These are phyloP conservation scores for Catocala sponsa DNA, from an alignment of 2,888 invertebrate species.

Conservation along the genomic window DNA sequence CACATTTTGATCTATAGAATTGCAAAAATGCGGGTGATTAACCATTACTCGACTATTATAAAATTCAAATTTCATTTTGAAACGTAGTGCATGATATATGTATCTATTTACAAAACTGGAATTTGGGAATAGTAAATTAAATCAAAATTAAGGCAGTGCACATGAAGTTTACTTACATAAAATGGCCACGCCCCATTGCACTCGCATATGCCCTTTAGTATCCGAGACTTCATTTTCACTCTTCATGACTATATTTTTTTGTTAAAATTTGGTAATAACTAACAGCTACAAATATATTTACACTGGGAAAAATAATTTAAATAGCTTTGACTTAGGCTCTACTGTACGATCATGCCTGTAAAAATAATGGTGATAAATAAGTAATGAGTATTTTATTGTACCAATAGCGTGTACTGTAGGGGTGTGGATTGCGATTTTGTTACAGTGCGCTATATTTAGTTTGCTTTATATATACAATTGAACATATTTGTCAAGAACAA, in stretches of 20 bases:
- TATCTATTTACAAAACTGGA: too few relatives aligned
- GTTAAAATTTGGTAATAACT: too few relatives aligned
- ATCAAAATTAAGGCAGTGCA: too few relatives aligned
- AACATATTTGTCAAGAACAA: too few relatives aligned
- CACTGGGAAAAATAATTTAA: not conserved
- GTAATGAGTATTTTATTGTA: conserved; percentile 3
- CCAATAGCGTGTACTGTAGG: not conserved
- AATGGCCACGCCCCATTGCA: conserved; percentile 51
- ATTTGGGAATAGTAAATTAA: not conserved
- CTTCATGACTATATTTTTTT: not conserved
- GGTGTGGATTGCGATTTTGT: not conserved
- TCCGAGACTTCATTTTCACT: conserved; percentile 3
- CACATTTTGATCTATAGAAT: too few relatives aligned
- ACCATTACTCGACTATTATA: too few relatives aligned
- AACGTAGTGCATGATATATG: too few relatives aligned
- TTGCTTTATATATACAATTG: too few relatives aligned
- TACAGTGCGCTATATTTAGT: too few relatives aligned
- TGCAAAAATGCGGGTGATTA: too few relatives aligned
- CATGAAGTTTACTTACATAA: conserved; percentile 38
- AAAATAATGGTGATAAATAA: not conserved
- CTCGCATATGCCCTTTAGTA: conserved; percentile 40
- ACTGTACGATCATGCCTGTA: not conserved
- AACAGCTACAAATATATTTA: too few relatives aligned
- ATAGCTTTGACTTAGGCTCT: not conserved
- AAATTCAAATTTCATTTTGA: too few relatives aligned